Evolutionary conservation across 2,797 vertebrate species (phyloP), one percentile per base, ranked within the genome.

Genomic region (Myotis daubentonii): DNA sequence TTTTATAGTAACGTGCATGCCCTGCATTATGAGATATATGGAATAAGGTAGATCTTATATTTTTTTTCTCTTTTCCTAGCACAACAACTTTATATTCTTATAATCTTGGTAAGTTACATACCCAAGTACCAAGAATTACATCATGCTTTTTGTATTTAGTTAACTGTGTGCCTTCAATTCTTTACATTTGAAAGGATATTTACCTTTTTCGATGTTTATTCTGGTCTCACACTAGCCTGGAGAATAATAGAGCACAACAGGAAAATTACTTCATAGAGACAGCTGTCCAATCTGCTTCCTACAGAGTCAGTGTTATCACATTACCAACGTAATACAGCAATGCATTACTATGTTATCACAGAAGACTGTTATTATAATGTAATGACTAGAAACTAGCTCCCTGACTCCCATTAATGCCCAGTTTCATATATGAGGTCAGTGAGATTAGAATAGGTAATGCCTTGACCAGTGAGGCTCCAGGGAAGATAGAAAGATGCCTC

Each of bases 161-260:
- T 87, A 83, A 66, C 16, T 72, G 22, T 89, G 49, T 62, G 15
- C n/a, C 28, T 87, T 89, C 65, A 89, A 80, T 25, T 72, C 12
- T 89, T 75, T 89, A 60, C 84, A 9, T 83, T 23, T 36, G 25
- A 91, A 92, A 95, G 47, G 76, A 87, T 91, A 87, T 10, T 81
- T 68, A 80, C 8, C 15, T 70, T 94, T 49, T 66, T 38, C 13
- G 33, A 0, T 66, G 60, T 81, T 60, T 78, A 75, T 60, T 85
- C 81, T 66, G 22, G 41, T 74, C 20, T 78, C 47, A 80, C 23
- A 62, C 11, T 81, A 74, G 25, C 81, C 19, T 85, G 49, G 17
- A 16, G 53, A 93, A 57, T 71, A 87, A 62, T 44, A 47, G 30
- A 87, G n/a, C 1, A 87, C 53, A 83, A 38, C n/a, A 4, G 51